Evolutionary conservation across 1,140 invertebrate species (phyloP).

Genomic region (Dendroctonus valens): DNA sequence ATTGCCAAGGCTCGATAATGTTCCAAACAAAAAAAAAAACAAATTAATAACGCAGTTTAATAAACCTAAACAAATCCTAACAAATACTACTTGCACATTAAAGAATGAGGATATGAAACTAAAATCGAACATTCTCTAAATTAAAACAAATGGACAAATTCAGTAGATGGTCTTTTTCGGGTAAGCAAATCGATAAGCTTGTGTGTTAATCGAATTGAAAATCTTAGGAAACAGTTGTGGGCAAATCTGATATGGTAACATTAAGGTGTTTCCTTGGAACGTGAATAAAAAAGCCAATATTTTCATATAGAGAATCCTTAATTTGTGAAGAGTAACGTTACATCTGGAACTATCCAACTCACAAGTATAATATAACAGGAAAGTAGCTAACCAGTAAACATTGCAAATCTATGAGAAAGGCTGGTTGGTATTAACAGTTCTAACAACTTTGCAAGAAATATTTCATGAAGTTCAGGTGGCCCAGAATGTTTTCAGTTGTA

Average conservation of each 20-base stretch:
- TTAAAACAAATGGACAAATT: not conserved
- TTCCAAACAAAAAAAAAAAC: not conserved
- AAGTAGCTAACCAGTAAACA: constrained; percentile 21
- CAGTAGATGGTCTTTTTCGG: no score
- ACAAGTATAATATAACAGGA: not conserved
- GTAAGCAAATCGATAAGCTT: no score
- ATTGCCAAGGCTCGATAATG: no score
- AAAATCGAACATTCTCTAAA: constrained; percentile 1
- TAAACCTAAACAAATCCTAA: not conserved
- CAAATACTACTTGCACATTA: not conserved
- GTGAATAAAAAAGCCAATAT: not conserved
- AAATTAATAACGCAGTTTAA: not conserved
- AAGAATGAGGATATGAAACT: not conserved
- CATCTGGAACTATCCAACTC: not conserved
- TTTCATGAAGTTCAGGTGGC: no score
- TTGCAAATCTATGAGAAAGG: constrained; percentile 22
- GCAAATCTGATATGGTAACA: not conserved
- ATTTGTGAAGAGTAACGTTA: not conserved
- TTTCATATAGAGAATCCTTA: not conserved
- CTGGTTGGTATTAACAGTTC: not conserved
- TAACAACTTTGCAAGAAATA: no score
- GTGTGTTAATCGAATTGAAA: no score
- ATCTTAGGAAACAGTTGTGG: not conserved
- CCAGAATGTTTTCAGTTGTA: no score
- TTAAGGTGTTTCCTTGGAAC: no score